Evolutionary conservation across 2,797 vertebrate genomes (phyloP).

Genomic region (Holocentrus rufus): DNA sequence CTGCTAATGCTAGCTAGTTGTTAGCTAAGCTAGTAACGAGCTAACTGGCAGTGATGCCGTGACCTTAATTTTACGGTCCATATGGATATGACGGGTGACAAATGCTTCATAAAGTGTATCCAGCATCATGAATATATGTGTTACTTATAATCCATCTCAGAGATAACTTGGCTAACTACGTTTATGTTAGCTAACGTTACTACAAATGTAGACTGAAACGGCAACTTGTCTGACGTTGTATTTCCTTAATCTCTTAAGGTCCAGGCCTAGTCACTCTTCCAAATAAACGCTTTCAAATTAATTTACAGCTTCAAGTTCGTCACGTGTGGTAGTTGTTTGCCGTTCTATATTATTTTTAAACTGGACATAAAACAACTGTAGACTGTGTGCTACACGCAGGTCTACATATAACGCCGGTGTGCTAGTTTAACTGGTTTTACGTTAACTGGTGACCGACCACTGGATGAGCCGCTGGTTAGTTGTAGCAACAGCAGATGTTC

Average conservation of each 20-base stretch:
- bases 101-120: neutral
- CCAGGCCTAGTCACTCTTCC: neutral
- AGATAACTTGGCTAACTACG: neutral
- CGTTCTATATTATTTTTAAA: neutral
- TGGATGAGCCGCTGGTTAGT: too few relatives aligned
- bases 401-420: neutral
- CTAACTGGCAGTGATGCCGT: constrained; percentile 11
- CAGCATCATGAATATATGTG: neutral
- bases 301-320: neutral
- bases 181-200: neutral
- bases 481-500: too few relatives aligned
- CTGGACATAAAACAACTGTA: neutral
- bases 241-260: neutral
- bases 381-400: constrained; percentile 3
- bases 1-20: constrained; percentile 37
- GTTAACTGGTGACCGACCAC: too few relatives aligned
- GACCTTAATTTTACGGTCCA: constrained; percentile 2
- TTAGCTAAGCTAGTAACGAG: constrained; percentile 39
- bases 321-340: neutral
- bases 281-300: neutral
- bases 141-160: neutral
- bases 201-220: constrained; percentile 7
- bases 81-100: neutral
- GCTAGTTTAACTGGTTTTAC: too few relatives aligned
- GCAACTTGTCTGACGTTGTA: neutral